phyloP scores from a whole-genome alignment of 1,140 invertebrate species.

The Charaxes varanes region DNA sequence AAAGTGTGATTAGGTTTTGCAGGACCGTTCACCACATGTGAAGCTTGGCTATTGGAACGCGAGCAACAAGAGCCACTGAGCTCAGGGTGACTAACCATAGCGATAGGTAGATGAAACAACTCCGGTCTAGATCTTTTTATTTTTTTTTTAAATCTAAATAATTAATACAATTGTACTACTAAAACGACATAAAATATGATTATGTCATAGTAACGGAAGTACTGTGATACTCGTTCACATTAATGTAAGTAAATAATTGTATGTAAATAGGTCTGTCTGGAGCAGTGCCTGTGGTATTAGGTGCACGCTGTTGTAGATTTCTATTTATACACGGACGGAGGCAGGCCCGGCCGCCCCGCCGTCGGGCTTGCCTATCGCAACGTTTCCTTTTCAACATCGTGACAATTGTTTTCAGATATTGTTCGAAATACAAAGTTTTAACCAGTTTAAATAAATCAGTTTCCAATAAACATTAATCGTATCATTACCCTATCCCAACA shows the following conservation, averaged over 20 bases:
- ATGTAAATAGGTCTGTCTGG: constrained; percentile 41
- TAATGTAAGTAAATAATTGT: constrained; percentile 21
- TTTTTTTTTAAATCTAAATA: too few relatives aligned
- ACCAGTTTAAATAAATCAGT: constrained; percentile 61
- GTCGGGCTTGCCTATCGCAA: constrained; percentile 23
- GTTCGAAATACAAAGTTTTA: constrained; percentile 48
- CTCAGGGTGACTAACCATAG: constrained; percentile 26
- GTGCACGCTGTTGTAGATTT: constrained; percentile 15
- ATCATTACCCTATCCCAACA: constrained; percentile 22
- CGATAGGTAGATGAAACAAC: constrained; percentile 40
- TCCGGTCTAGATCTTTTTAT: constrained; percentile 48
- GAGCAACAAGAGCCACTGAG: too few relatives aligned
- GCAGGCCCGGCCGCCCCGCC: constrained; percentile 14
- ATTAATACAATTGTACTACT: constrained; percentile 21
- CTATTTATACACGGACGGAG: constrained; percentile 6
- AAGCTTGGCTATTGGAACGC: too few relatives aligned
- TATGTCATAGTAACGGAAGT: constrained; percentile 46
- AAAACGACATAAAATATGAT: constrained; percentile 31
- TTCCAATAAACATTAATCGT: constrained; percentile 41
- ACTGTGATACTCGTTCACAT: constrained; percentile 61
- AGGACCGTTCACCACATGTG: too few relatives aligned
- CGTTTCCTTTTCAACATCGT: constrained; percentile 32
- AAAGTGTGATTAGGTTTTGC: too few relatives aligned
- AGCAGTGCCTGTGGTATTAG: constrained; percentile 15
- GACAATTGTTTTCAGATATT: constrained; percentile 42